These are phyloP conservation scores for Coptodon bakossiorum DNA, from an alignment of 2,113 vertebrate species.

Conservation along the genomic window DNA sequence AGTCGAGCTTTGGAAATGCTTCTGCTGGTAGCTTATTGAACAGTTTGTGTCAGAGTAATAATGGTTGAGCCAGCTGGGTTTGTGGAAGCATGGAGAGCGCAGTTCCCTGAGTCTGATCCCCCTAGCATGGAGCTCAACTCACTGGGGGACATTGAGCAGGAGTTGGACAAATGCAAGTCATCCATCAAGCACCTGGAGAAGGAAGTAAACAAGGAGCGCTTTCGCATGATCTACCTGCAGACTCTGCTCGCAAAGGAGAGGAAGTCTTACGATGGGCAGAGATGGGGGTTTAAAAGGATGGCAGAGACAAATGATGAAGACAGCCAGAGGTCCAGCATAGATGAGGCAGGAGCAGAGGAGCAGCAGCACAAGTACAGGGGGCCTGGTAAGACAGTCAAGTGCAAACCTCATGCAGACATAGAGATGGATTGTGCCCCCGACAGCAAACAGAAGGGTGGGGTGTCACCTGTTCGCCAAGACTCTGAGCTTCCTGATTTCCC, in stretches of 20 bases:
- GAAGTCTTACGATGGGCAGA: constrained; percentile 90
- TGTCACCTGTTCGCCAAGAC: constrained; percentile 43
- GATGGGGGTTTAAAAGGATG: constrained; percentile 86
- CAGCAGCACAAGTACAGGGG: constrained; percentile 56
- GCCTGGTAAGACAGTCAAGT: constrained; percentile 54
- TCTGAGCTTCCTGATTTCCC: constrained; percentile 31
- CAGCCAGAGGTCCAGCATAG: constrained; percentile 10
- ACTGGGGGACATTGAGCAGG: constrained; percentile 87
- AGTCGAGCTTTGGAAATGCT: neutral
- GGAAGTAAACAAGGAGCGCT: constrained; percentile 97
- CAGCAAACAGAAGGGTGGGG: constrained; percentile 50
- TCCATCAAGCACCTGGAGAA: constrained; percentile 90
- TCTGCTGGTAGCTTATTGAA: constrained; percentile 1
- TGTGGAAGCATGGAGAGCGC: constrained; percentile 94
- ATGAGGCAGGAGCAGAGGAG: constrained; percentile 42
- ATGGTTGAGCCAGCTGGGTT: constrained; percentile 98
- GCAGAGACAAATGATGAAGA: constrained; percentile 65
- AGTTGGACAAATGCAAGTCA: constrained; percentile 91
- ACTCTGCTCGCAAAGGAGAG: constrained; percentile 93
- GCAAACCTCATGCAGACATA: constrained; percentile 63
- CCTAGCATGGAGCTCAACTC: constrained; percentile 93
- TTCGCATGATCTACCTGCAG: constrained; percentile 99
- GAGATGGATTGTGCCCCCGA: constrained; percentile 46
- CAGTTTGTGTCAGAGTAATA: constrained; percentile 25
- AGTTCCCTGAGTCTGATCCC: constrained; percentile 93